These are phyloP conservation scores for Battus philenor DNA, from an alignment of 1,140 invertebrate genomes.

Conservation along the genomic window DNA sequence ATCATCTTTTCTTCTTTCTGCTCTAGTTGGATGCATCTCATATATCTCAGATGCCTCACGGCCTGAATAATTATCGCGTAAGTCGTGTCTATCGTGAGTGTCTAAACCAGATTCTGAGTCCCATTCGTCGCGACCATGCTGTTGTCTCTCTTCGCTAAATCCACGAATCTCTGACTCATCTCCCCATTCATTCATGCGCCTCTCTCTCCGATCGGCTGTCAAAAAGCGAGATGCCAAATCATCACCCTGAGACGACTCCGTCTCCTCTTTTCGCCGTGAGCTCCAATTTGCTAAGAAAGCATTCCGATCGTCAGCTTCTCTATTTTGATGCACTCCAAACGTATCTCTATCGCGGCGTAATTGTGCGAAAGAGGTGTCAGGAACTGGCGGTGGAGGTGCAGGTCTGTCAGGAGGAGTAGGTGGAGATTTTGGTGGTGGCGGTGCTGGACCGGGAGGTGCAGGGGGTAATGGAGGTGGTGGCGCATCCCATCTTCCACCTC, in stretches of 20 bases:
- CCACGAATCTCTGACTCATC: slow-evolving; percentile 67
- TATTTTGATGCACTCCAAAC: slow-evolving; percentile 80
- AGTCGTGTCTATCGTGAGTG: slow-evolving; percentile 70
- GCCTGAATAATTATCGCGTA: slow-evolving; percentile 48
- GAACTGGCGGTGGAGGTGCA: slow-evolving; percentile 64
- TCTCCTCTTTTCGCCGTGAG: slow-evolving; percentile 77
- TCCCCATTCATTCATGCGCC: slow-evolving; percentile 63
- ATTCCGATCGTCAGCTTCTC: slow-evolving; percentile 76
- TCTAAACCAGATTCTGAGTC: slow-evolving; percentile 76
- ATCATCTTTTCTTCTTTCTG: slow-evolving; percentile 53
- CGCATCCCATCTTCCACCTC: slow-evolving; percentile 66
- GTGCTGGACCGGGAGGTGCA: slow-evolving; percentile 79
- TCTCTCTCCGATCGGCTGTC: slow-evolving; percentile 52
- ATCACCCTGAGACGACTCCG: slow-evolving; percentile 45
- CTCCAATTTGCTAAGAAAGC: slow-evolving; percentile 82
- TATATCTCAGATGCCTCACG: slow-evolving; percentile 71
- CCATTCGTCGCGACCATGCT: slow-evolving; percentile 71
- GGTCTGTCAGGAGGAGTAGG: slow-evolving; percentile 78
- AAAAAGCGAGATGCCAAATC: slow-evolving; percentile 65
- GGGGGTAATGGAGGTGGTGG: slow-evolving; percentile 79
- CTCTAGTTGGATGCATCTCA: slow-evolving; percentile 57
- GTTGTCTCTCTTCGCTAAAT: slow-evolving; percentile 58
- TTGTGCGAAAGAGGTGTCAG: slow-evolving; percentile 80
- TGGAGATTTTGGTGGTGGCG: slow-evolving; percentile 82
- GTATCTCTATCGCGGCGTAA: slow-evolving; percentile 81